Evolutionary conservation across 2,888 invertebrate genomes (phyloP).

Genomic region (Zaprionus lineosus): DNA sequence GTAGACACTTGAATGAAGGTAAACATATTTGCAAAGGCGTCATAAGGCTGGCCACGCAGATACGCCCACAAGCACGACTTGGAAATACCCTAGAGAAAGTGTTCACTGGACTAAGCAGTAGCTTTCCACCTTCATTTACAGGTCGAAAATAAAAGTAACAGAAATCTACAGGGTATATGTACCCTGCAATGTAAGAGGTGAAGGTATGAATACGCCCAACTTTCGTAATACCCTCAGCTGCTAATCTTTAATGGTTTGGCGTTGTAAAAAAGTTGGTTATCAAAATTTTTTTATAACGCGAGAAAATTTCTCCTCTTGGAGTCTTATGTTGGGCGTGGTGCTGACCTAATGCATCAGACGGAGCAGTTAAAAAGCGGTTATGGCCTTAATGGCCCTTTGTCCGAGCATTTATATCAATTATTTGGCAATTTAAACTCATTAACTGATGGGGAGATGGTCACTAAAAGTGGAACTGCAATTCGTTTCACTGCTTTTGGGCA

Average conservation of each 20-base stretch:
- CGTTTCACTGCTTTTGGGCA: slow-evolving; percentile 30
- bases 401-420: slow-evolving; percentile 62
- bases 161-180: too few relatives aligned
- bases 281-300: slow-evolving; percentile 28
- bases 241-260: too few relatives aligned
- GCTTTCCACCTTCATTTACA: too few relatives aligned
- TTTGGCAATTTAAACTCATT: slow-evolving; percentile 63
- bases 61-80: too few relatives aligned
- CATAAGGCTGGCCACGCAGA: too few relatives aligned
- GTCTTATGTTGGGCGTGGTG: slow-evolving; percentile 4
- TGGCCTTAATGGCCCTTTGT: slow-evolving; percentile 37
- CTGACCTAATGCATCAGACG: slow-evolving; percentile 33
- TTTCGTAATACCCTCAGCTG: too few relatives aligned
- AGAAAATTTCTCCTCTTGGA: too few relatives aligned
- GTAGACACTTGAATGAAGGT: slow-evolving; percentile 37
- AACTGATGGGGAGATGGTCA: slow-evolving; percentile 23
- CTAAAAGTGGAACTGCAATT: slow-evolving; percentile 36
- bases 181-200: too few relatives aligned
- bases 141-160: too few relatives aligned
- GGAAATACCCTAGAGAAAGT: too few relatives aligned
- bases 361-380: slow-evolving; percentile 29
- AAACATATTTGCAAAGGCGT: slow-evolving; percentile 40
- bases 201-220: too few relatives aligned
- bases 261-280: not conserved
- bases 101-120: too few relatives aligned